Evolutionary conservation across 1,140 invertebrate genomes (phyloP).

Genomic region (Lerema accius): DNA sequence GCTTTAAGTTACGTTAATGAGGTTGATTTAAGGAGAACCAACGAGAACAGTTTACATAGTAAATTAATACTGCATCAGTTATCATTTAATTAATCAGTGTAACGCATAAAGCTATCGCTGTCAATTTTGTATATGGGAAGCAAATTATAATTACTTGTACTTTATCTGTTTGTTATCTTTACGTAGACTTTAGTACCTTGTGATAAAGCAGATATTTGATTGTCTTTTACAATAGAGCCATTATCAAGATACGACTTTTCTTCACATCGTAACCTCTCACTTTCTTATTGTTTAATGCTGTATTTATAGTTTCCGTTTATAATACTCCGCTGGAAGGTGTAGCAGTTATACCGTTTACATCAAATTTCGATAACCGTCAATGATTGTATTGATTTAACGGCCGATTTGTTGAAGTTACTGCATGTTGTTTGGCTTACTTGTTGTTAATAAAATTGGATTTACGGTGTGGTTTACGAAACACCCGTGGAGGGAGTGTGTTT

Average conservation of each 20-base stretch:
- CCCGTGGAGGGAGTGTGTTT: slow-evolving; percentile 34
- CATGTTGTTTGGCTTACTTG: slow-evolving; percentile 1
- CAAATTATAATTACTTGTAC: slow-evolving; percentile 52
- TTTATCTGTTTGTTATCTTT: slow-evolving; percentile 23
- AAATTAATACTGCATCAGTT: slow-evolving; percentile 47
- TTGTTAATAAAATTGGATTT: slow-evolving; percentile 11
- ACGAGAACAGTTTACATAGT: slow-evolving; percentile 49
- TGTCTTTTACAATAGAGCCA: slow-evolving; percentile 23
- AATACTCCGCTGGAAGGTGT: slow-evolving; percentile 30
- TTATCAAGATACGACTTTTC: slow-evolving; percentile 48
- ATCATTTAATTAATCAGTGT: slow-evolving; percentile 68
- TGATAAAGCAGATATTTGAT: slow-evolving; percentile 30
- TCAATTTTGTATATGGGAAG: slow-evolving; percentile 51
- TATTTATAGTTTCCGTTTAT: slow-evolving; percentile 48
- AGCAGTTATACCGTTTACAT: not conserved
- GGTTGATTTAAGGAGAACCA: slow-evolving; percentile 45
- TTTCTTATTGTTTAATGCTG: slow-evolving; percentile 41
- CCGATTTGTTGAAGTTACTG: slow-evolving; percentile 9
- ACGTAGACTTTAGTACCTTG: slow-evolving; percentile 11
- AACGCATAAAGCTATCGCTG: slow-evolving; percentile 50
- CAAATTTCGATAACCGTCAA: slow-evolving; percentile 8
- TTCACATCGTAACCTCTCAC: slow-evolving; percentile 41
- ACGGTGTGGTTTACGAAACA: slow-evolving; percentile 15
- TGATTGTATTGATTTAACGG: slow-evolving; percentile 10
- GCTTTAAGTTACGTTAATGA: slow-evolving; percentile 40